A percentile compares a stretch with the other conserved stretches of the same genome.
Evolutionary conservation across 2,888 invertebrate species (phyloP).

Genomic region (Cosmopolites sordidus): DNA sequence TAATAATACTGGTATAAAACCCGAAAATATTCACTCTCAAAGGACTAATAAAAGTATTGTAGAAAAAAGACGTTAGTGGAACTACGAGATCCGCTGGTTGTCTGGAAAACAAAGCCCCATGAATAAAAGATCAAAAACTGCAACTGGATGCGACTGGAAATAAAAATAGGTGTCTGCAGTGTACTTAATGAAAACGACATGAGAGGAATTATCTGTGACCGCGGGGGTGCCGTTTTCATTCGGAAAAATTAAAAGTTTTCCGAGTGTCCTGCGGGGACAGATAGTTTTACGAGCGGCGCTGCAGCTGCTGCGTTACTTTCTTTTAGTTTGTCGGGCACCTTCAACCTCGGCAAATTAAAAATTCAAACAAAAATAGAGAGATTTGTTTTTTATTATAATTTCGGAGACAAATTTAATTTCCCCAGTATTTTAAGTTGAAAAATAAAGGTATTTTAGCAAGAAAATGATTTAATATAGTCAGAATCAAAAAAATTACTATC

Average conservation of each 20-base stretch:
- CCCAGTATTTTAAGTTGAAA: too few relatives aligned
- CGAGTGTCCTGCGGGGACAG: neutral
- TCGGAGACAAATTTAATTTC: too few relatives aligned
- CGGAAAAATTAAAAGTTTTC: neutral
- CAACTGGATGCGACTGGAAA: slow-evolving; percentile 1
- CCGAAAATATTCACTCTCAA: neutral
- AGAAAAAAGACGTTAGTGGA: neutral
- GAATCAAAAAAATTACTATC: too few relatives aligned
- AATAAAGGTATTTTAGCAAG: too few relatives aligned
- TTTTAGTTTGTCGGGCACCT: too few relatives aligned
- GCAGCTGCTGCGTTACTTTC: too few relatives aligned
- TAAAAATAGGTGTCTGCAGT: slow-evolving; percentile 8
- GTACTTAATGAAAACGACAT: slow-evolving; percentile 8
- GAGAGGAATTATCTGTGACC: slow-evolving; percentile 2
- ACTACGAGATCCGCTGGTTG: slow-evolving; percentile 9
- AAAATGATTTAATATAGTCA: too few relatives aligned
- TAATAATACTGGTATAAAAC: too few relatives aligned
- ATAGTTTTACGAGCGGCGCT: neutral
- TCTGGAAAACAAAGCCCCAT: slow-evolving; percentile 9
- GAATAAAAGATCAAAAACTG: slow-evolving; percentile 16
- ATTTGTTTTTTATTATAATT: too few relatives aligned
- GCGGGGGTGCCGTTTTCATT: neutral
- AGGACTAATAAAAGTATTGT: slow-evolving; percentile 1
- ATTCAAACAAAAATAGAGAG: too few relatives aligned
- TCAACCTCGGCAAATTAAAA: too few relatives aligned